These are phyloP conservation scores for Thymelicus acteon DNA, from an alignment of 2,888 invertebrate species.

Conservation along the genomic window DNA sequence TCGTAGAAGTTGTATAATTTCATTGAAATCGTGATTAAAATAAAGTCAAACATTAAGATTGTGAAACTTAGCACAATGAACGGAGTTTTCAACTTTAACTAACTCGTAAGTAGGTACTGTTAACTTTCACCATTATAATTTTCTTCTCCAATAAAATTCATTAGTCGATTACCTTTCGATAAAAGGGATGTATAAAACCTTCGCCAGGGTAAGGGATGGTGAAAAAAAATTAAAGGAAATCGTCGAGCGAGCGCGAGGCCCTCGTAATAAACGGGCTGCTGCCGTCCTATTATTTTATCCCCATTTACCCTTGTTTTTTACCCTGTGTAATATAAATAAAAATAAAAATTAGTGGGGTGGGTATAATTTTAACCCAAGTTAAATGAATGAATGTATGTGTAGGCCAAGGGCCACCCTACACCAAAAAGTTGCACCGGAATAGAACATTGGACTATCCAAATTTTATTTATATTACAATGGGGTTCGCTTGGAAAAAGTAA, in stretches of 20 bases:
- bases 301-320: conserved; percentile 50
- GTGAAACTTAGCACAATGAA: conserved; percentile 19
- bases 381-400: no score
- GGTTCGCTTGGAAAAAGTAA: no score
- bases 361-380: no score
- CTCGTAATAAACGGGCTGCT: conserved; percentile 45
- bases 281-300: conserved; percentile 53
- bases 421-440: no score
- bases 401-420: no score
- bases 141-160: conserved; percentile 37
- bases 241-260: conserved; percentile 34
- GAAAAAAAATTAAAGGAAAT: conserved; percentile 51
- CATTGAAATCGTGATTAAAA: conserved; percentile 4
- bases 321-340: no score
- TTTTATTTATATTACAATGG: no score
- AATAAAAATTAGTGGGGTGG: no score
- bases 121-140: conserved; percentile 37
- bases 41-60: conserved; percentile 24
- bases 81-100: conserved; percentile 24
- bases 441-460: no score
- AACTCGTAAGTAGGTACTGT: conserved; percentile 13
- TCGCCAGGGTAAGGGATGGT: conserved; percentile 43
- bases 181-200: conserved; percentile 42
- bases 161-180: conserved; percentile 38
- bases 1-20: background rate